Percentiles rank a stretch among this genome's conserved stretches.
Conservation (phyloP, 2,888 invertebrate genomes). For the Netelia fuscicornis region DNA sequence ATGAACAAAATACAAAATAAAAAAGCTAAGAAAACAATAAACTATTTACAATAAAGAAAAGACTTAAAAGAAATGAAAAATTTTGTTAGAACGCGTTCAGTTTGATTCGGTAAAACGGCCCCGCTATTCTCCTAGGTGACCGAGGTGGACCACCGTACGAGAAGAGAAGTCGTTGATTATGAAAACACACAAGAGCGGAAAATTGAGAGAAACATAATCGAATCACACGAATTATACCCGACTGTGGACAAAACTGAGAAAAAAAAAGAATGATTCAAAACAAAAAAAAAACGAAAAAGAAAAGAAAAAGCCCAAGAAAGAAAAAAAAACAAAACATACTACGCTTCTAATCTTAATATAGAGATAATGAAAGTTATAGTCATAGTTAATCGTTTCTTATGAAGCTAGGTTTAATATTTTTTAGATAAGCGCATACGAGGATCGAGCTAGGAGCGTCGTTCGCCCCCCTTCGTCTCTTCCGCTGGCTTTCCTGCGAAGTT, state of each 20-base stretch:
- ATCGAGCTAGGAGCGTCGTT: conserved; percentile 68
- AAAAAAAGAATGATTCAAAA: conserved; percentile 42
- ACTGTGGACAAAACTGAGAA: conserved; percentile 43
- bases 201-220: conserved; percentile 31
- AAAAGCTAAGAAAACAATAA: conserved; percentile 41
- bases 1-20: conserved; percentile 24
- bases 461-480: conserved; percentile 63
- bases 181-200: background rate
- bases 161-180: conserved; percentile 10
- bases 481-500: conserved; percentile 64
- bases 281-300: conserved; percentile 72
- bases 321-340: conserved; percentile 77
- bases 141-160: conserved; percentile 46
- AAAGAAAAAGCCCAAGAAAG: conserved; percentile 71
- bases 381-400: conserved; percentile 80
- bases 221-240: conserved; percentile 31
- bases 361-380: conserved; percentile 80
- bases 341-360: conserved; percentile 83
- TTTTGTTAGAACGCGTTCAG: conserved; percentile 59
- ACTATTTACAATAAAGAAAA: conserved; percentile 4
- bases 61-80: conserved; percentile 14
- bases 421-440: conserved; percentile 76
- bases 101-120: conserved; percentile 57
- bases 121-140: conserved; percentile 49
- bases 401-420: conserved; percentile 79